Evolutionary conservation across 2,888 invertebrate genomes (phyloP), one percentile per base, ranked within the genome.

Genomic region (Laspeyria flexula): DNA sequence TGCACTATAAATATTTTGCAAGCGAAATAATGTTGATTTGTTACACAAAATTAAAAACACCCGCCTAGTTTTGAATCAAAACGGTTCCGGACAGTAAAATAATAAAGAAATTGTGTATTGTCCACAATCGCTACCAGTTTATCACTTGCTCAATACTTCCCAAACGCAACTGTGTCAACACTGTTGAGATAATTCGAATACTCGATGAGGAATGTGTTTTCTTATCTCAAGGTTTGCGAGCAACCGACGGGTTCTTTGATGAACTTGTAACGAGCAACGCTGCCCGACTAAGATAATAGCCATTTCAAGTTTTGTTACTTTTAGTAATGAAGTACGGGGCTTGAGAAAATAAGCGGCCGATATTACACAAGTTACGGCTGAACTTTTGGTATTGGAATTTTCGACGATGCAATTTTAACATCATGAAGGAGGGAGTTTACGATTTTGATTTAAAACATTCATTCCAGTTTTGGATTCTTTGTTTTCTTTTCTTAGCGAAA

Each of bases 131-230:
- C 73, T 65, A 1, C 6, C 31, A 44, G 54, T 65, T 65, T 51
- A 23, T 62, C 25, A 25, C 62, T 75, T 58, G 27, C 1, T 41
- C 67, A 73, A 61, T 13, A 42, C 42, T 46, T 43, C 52, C 54
- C 69, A 71, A 77, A 75, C 79, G 77, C 86, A 88, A 87, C 87
- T 89, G 88, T 88, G 86, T 88, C 88, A 90, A 89, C 86, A 90
- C 63, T 60, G 74, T 70, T 55, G 72, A 88, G 88, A 89, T 91
- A 89, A 89, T 87, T 88, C 85, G 81, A 85, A 85, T 85, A 81
- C 80, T 85, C 82, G 80, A 83, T 84, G 85, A 84, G 83, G 83
- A 86, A 87, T 87, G 84, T 88, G 82, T 85, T 83, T 86, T 84
- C 88, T 88, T 90, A 90, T 90, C 89, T 81, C 58, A 51, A 77